phyloP scores from a whole-genome alignment of 2,113 vertebrate genomes.

The Neotragus moschatus region DNA sequence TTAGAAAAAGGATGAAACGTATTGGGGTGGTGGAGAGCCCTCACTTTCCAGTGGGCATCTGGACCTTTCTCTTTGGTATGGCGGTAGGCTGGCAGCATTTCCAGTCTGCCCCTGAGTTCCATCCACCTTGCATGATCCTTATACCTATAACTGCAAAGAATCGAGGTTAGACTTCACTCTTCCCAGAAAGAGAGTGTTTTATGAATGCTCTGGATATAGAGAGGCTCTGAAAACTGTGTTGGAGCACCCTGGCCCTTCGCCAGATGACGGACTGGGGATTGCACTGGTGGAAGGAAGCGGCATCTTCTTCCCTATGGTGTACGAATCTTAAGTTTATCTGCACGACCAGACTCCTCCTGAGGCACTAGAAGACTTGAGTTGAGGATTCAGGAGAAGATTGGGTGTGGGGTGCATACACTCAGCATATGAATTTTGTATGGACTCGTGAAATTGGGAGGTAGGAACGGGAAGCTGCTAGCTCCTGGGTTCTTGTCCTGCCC shows the following conservation, averaged over 20 bases:
- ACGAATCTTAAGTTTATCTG: neutral
- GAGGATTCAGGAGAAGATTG: neutral
- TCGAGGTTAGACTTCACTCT: neutral
- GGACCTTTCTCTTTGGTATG: neutral
- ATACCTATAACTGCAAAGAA: neutral
- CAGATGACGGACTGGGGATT: neutral
- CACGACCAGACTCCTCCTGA: neutral
- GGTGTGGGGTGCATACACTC: neutral
- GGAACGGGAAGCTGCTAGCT: slow-evolving; percentile 44
- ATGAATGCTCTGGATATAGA: neutral
- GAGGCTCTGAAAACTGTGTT: no score
- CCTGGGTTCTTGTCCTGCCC: slow-evolving; percentile 21
- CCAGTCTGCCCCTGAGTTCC: neutral
- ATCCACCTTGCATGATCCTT: neutral
- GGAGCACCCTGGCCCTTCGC: neutral
- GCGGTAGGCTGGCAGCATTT: neutral
- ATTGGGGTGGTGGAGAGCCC: neutral
- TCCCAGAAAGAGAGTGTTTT: neutral
- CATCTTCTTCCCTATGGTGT: neutral
- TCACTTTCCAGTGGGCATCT: neutral
- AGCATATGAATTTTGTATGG: neutral
- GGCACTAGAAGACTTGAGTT: neutral
- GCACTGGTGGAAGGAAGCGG: neutral
- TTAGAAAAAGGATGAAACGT: neutral
- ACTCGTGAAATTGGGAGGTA: neutral